Conservation (phyloP, 2,797 vertebrate species). For the Rhinoraja longicauda region DNA sequence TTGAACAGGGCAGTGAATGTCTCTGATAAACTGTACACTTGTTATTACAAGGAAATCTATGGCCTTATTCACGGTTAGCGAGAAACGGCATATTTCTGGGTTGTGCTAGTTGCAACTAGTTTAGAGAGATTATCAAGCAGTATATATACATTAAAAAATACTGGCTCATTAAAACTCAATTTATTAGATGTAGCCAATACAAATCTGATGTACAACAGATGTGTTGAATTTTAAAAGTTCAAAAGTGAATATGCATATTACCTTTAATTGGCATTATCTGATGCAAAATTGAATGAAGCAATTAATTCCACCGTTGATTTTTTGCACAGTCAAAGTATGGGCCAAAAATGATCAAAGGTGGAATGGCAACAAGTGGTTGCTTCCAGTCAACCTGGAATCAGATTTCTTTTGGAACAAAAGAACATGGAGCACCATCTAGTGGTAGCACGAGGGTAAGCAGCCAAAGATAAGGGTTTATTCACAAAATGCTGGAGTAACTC, state of each 20-base stretch:
- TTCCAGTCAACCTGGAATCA: no score
- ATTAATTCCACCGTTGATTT: not conserved
- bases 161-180: not conserved
- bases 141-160: no score
- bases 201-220: not conserved
- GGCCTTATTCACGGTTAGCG: not conserved
- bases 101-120: not conserved
- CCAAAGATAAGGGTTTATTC: not conserved
- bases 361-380: not conserved
- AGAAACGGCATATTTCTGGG: not conserved
- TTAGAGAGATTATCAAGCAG: not conserved
- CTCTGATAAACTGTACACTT: not conserved
- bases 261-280: not conserved
- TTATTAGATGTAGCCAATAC: not conserved
- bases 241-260: not conserved
- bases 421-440: not conserved
- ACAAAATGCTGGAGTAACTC: no score
- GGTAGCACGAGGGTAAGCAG: not conserved
- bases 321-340: not conserved
- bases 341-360: not conserved
- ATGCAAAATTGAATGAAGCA: not conserved
- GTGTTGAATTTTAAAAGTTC: no score
- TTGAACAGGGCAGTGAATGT: not conserved
- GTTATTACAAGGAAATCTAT: not conserved
- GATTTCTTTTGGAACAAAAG: not conserved